Conservation (phyloP, 2,113 vertebrate species). For the Gallinago undulata region DNA sequence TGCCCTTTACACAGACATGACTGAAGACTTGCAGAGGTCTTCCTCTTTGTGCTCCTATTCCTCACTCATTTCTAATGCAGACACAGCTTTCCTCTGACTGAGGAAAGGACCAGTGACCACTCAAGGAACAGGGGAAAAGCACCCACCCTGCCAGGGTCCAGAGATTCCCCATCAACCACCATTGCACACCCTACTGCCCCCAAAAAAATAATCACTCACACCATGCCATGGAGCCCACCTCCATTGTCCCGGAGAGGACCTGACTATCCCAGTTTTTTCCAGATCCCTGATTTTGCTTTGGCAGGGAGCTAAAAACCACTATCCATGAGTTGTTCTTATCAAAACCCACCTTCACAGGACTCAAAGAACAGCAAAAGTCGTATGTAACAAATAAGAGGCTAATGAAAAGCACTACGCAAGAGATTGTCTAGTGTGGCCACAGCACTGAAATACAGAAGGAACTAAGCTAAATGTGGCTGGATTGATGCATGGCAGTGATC, state of each 20-base stretch:
- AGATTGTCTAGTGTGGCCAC: background rate
- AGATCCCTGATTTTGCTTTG: background rate
- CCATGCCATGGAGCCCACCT: background rate
- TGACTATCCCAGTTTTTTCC: background rate
- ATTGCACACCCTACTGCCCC: too few species aligned
- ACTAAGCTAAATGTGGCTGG: background rate
- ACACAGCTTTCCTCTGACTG: background rate
- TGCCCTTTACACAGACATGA: background rate
- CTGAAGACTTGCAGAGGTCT: background rate
- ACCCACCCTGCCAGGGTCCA: background rate
- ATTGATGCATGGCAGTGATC: background rate
- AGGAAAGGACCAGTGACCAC: background rate
- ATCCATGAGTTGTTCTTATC: background rate
- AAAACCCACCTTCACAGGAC: background rate
- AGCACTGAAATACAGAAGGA: background rate
- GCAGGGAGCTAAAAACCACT: background rate
- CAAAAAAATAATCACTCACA: background rate
- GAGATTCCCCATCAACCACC: background rate
- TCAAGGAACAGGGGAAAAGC: accelerated
- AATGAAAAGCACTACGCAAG: background rate
- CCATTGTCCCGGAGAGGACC: accelerated
- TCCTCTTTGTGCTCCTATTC: background rate
- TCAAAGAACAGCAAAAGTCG: background rate
- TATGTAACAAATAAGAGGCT: background rate
- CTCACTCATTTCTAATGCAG: background rate